Evolutionary conservation across 2,797 vertebrate species (phyloP).

Genomic region (Discoglossus pictus): DNA sequence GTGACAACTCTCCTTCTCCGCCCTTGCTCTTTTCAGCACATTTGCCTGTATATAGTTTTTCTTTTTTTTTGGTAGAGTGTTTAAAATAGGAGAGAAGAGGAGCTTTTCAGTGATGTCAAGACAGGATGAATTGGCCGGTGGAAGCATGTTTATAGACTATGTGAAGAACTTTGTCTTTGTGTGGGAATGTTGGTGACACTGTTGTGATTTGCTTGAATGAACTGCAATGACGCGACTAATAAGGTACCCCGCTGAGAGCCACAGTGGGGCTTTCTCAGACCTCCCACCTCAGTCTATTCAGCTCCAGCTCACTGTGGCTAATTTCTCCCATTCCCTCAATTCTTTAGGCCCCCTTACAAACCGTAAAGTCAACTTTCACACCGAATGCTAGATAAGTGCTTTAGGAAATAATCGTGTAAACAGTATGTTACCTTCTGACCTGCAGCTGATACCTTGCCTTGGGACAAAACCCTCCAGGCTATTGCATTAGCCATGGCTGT

Average conservation of each 20-base stretch:
- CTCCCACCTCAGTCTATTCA: constrained; percentile 87
- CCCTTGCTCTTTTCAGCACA: constrained; percentile 49
- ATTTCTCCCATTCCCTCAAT: constrained; percentile 80
- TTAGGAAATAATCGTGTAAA: constrained; percentile 93
- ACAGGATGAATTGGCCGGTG: constrained; percentile 79
- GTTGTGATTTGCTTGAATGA: constrained; percentile 87
- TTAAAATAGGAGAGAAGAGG: constrained; percentile 4
- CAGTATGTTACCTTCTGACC: constrained; percentile 96
- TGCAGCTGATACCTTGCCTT: constrained; percentile 82
- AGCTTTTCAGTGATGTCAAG: constrained; percentile 74
- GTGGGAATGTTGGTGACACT: constrained; percentile 85
- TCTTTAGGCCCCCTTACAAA: constrained; percentile 75
- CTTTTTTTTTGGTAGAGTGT: constrained; percentile 61
- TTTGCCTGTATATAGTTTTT: constrained; percentile 65
- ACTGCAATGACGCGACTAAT: constrained; percentile 84
- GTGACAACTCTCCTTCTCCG: constrained; percentile 59
- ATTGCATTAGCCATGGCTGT: constrained; percentile 91
- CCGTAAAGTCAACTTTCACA: constrained; percentile 87
- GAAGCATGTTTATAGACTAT: constrained; percentile 92
- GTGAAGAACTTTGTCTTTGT: constrained; percentile 90
- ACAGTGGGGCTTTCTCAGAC: constrained; percentile 66
- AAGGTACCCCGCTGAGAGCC: constrained; percentile 72
- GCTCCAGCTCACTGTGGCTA: constrained; percentile 85
- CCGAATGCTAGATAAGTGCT: constrained; percentile 83
- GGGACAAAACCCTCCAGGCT: constrained; percentile 82